These are phyloP conservation scores for Periophthalmodon schlosseri DNA, from an alignment of 2,113 vertebrate genomes.

Conservation along the genomic window DNA sequence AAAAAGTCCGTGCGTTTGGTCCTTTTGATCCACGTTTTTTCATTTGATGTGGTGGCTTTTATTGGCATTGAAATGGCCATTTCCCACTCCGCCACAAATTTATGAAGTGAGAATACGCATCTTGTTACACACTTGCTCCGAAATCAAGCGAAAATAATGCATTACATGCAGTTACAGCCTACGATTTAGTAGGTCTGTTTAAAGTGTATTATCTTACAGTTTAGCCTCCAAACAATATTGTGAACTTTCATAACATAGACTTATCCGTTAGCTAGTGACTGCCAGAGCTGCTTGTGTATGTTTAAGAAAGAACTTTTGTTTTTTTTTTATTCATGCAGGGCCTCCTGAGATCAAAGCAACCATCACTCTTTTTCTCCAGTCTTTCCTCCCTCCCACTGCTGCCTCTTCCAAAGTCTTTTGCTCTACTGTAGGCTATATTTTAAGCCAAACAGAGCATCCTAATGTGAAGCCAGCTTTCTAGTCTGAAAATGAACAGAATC, in stretches of 20 bases:
- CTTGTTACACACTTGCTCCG: conserved; percentile 57
- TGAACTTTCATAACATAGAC: neutral
- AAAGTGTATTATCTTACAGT: neutral
- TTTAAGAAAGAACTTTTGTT: conserved; percentile 39
- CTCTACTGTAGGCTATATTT: conserved; percentile 67
- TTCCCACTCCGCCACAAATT: conserved; percentile 73
- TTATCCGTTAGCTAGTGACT: conserved; percentile 2
- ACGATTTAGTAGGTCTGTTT: neutral
- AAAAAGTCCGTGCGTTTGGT: conserved; percentile 69
- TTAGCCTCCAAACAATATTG: neutral
- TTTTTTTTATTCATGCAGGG: conserved; percentile 53
- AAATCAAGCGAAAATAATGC: conserved; percentile 36
- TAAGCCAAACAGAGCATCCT: conserved; percentile 64
- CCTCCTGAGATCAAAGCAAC: conserved; percentile 72
- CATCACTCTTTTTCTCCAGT: conserved; percentile 63
- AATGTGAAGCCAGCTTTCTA: conserved; percentile 58
- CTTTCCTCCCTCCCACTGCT: conserved; percentile 52
- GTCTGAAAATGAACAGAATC: conserved; percentile 41
- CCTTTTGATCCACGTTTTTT: conserved; percentile 78
- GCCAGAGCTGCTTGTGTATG: conserved; percentile 38
- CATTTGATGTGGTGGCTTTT: conserved; percentile 79
- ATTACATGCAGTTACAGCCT: conserved; percentile 15
- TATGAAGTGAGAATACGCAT: conserved; percentile 76
- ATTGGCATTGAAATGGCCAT: conserved; percentile 74
- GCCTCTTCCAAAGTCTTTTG: conserved; percentile 62